A percentile compares a stretch with the other conserved stretches of the same genome.
phyloP scores from a whole-genome alignment of 1,140 invertebrate genomes.

The Drosophila arawakana region DNA sequence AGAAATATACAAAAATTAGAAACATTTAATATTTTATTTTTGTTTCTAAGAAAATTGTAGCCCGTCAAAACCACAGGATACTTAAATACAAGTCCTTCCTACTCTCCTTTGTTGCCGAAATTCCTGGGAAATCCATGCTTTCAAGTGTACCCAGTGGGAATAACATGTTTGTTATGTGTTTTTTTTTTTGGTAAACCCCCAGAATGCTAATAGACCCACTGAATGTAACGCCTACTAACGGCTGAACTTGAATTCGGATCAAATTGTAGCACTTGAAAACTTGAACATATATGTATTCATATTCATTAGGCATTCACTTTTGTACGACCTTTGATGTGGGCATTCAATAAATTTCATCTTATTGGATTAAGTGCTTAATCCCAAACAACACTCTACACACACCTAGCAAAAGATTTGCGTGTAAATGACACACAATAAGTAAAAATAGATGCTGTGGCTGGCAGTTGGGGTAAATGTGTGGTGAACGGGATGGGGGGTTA shows the following conservation, averaged over 20 bases:
- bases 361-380: constrained; percentile 34
- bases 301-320: constrained; percentile 22
- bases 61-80: background rate
- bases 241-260: constrained; percentile 5
- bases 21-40: background rate
- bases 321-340: constrained; percentile 14
- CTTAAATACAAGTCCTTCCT: background rate
- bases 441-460: constrained; percentile 26
- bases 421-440: constrained; percentile 21
- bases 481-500: too few relatives aligned
- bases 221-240: background rate
- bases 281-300: background rate
- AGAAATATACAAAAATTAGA: background rate
- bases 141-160: constrained; percentile 1
- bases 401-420: constrained; percentile 29
- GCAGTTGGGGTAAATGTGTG: background rate
- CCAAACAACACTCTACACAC: constrained; percentile 13
- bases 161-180: background rate
- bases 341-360: constrained; percentile 35
- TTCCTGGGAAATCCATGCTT: constrained; percentile 4
- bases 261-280: constrained; percentile 10
- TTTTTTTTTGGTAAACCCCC: background rate
- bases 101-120: background rate
- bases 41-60: background rate
- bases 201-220: constrained; percentile 1